Conservation (phyloP, 92 coral and sea anemone genomes). For the Scolanthus callimorphus region DNA sequence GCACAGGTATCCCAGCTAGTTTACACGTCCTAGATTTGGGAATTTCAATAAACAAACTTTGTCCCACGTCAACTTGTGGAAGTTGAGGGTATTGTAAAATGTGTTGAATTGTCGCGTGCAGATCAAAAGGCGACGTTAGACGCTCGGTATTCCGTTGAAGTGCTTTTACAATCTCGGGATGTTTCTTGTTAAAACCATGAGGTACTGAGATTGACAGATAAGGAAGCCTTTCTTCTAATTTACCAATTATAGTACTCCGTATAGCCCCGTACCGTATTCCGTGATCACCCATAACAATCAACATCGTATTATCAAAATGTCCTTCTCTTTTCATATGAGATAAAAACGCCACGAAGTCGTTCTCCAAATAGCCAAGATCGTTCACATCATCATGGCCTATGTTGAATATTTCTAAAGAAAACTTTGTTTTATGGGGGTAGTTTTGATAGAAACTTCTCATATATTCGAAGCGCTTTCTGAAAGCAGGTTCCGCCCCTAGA, state of each 20-base stretch:
- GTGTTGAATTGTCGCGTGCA: conserved; percentile 57
- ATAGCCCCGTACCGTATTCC: conserved; percentile 60
- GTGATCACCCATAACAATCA: too few relatives aligned
- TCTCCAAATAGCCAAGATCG: conserved; percentile 42
- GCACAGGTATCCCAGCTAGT: conserved; percentile 48
- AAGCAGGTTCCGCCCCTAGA: conserved; percentile 47
- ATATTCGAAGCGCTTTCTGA: conserved; percentile 32
- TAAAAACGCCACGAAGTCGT: conserved; percentile 32
- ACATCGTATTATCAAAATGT: conserved; percentile 60
- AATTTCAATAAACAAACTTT: conserved; percentile 52
- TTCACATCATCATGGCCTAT: conserved; percentile 66
- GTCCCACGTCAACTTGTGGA: conserved; percentile 25
- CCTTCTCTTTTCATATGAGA: conserved; percentile 21
- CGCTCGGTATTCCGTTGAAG: conserved; percentile 29
- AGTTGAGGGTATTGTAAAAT: conserved; percentile 27
- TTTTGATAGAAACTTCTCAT: conserved; percentile 47
- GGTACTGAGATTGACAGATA: conserved; percentile 50
- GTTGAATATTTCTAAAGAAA: conserved; percentile 40
- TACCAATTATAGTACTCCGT: conserved; percentile 50
- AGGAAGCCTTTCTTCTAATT: too few relatives aligned
- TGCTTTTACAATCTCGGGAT: conserved; percentile 25
- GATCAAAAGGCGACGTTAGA: conserved; percentile 54
- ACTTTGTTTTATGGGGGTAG: conserved; percentile 43
- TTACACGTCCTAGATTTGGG: conserved; percentile 48
- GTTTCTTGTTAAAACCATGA: conserved; percentile 36